Base-by-base conservation (phyloP, 2,797 vertebrate species). In the Danionella dracula region DNA sequence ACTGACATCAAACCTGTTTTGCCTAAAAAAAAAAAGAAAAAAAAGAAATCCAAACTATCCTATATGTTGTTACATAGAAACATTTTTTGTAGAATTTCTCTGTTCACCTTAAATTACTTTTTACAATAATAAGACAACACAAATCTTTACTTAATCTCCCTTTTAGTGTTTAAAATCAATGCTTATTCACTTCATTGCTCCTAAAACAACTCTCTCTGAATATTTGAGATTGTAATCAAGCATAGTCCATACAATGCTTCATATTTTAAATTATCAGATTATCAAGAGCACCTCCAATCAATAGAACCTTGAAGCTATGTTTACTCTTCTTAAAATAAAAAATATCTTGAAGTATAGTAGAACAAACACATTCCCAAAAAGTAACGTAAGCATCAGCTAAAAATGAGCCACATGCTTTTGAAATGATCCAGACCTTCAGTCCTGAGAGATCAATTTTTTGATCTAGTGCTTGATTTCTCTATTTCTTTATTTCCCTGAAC, bases 101-200 rank as follows among this genome's bases (percentile, higher is more conserved):
- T n/a, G n/a, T n/a, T n/a, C n/a, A n/a, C n/a, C n/a, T n/a, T n/a
- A n/a, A n/a, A 72, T 50, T 51, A 65, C 61, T 85, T 87, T 89
- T 78, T 88, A 86, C 84, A 85, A 41, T 71, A 70, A n/a, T n/a
- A n/a, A n/a, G n/a, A n/a, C n/a, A n/a, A n/a, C n/a, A n/a, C n/a
- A 74, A 11, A 41, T 70, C 51, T 71, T 74, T 31, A 74, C 76
- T 72, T 76, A 31, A 19, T 74, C 62, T 74, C 66, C 71, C 55
- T 41, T 74, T n/a, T n/a, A 81, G 78, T 83, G 78, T 84, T 84
- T 40, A 38, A 73, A 64, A 54, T 75, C 63, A 73, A 62, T 75
- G 70, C 67, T 66, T 45, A n/a, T n/a, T n/a, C n/a, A n/a, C n/a
- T n/a, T n/a, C n/a, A n/a, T n/a, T n/a, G n/a, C n/a, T n/a, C n/a